Percentiles rank a stretch among this genome's conserved stretches.
Conservation (phyloP, 2,797 vertebrate genomes). For the Gila robusta region DNA sequence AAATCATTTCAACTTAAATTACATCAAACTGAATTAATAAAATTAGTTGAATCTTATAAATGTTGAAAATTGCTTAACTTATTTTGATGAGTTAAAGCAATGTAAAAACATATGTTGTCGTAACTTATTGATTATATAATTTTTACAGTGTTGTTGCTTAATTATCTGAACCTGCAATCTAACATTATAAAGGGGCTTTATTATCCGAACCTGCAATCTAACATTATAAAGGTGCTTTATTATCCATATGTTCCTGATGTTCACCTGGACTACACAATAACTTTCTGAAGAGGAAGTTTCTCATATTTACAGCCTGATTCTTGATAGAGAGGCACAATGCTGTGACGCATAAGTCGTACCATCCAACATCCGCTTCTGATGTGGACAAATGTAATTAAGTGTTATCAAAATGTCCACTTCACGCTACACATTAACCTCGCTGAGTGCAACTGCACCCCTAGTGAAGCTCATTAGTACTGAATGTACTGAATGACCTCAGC, state of each 20-base stretch:
- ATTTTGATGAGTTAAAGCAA: too few relatives aligned
- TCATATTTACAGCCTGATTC: slow-evolving; percentile 10
- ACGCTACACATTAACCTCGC: slow-evolving; percentile 48
- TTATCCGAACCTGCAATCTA: background rate
- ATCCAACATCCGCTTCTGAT: slow-evolving; percentile 42
- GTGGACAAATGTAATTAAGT: slow-evolving; percentile 53
- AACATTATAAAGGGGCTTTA: background rate
- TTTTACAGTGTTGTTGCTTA: background rate
- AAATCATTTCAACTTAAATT: too few relatives aligned
- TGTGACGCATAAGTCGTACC: slow-evolving; percentile 31
- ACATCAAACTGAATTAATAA: too few relatives aligned
- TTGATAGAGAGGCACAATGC: slow-evolving; percentile 29
- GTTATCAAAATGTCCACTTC: slow-evolving; percentile 48
- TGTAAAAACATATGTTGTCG: too few relatives aligned
- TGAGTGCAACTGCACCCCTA: slow-evolving; percentile 33
- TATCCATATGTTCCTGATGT: slow-evolving; percentile 10
- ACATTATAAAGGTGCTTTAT: background rate
- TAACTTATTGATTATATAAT: too few relatives aligned
- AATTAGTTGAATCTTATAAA: too few relatives aligned
- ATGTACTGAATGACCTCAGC: slow-evolving; percentile 41
- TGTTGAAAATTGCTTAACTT: too few relatives aligned
- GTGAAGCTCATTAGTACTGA: slow-evolving; percentile 33
- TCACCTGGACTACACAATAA: background rate
- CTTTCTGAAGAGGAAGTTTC: background rate
- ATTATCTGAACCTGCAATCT: background rate